phyloP scores from a whole-genome alignment of 2,888 invertebrate species.

The Euphydryas editha region DNA sequence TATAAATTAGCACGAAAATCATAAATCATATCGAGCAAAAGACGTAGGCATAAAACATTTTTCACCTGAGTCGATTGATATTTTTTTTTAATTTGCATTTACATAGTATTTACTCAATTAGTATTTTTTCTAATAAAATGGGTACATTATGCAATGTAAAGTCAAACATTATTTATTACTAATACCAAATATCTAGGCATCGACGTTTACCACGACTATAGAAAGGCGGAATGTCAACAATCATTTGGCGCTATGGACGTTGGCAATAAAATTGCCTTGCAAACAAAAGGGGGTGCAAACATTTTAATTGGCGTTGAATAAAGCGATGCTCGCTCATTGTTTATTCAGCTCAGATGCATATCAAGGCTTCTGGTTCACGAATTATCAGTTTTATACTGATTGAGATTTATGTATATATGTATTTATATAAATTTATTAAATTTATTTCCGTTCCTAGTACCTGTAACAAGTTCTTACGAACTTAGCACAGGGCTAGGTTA shows the following conservation, averaged over 20 bases:
- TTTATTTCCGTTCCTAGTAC: too few relatives aligned
- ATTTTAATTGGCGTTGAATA: conserved; percentile 41
- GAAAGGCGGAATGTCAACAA: conserved; percentile 29
- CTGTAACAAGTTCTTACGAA: too few relatives aligned
- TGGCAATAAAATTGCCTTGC: conserved; percentile 35
- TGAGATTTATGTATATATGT: neutral
- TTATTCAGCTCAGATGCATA: conserved; percentile 19
- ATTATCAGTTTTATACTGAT: conserved; percentile 11
- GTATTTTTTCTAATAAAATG: too few relatives aligned
- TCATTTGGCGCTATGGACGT: conserved; percentile 29
- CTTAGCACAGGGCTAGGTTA: too few relatives aligned
- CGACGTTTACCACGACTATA: neutral
- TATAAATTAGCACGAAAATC: too few relatives aligned
- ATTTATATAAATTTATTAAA: too few relatives aligned
- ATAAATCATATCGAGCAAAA: too few relatives aligned
- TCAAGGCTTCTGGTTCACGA: conserved; percentile 18
- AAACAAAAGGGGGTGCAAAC: conserved; percentile 39
- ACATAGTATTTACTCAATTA: too few relatives aligned
- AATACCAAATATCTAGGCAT: neutral
- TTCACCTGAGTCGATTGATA: too few relatives aligned
- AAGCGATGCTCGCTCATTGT: conserved; percentile 36
- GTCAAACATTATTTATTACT: neutral
- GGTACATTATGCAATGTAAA: too few relatives aligned
- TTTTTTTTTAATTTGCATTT: too few relatives aligned
- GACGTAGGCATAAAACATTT: too few relatives aligned